Percentiles rank a stretch among this genome's conserved stretches.
These are phyloP conservation scores for Cossypha polioptera DNA, from an alignment of 2,797 vertebrate genomes.

Conservation along the genomic window DNA sequence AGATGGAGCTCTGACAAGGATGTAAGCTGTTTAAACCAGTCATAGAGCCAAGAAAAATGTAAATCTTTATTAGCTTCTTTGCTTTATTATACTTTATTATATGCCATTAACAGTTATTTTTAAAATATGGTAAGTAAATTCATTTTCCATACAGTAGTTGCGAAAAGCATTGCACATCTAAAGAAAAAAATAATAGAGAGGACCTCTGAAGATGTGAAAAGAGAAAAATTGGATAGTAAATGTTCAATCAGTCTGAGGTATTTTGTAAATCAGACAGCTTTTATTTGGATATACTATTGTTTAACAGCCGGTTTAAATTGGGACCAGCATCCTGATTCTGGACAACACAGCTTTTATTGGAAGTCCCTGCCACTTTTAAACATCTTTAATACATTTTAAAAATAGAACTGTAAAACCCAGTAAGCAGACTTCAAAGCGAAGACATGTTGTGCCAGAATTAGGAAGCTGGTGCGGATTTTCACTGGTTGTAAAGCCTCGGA, in stretches of 20 bases:
- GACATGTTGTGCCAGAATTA: conserved; percentile 75
- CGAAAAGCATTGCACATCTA: not conserved
- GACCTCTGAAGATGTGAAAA: conserved; percentile 49
- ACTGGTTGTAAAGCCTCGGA: conserved; percentile 75
- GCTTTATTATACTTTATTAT: conserved; percentile 34
- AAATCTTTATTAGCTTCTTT: conserved; percentile 37
- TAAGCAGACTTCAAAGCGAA: conserved; percentile 80
- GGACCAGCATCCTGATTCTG: conserved; percentile 82
- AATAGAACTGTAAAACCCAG: conserved; percentile 83
- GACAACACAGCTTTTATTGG: conserved; percentile 79
- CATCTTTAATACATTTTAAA: conserved; percentile 85
- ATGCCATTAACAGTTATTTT: conserved; percentile 57
- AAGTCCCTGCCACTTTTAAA: conserved; percentile 82
- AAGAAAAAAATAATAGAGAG: not conserved
- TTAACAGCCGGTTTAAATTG: conserved; percentile 83
- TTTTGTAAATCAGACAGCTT: conserved; percentile 70
- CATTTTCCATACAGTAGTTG: conserved; percentile 43
- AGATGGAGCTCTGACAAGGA: not conserved
- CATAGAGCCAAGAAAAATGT: conserved; percentile 12
- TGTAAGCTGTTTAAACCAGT: not conserved
- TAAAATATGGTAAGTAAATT: not conserved
- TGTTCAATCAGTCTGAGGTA: conserved; percentile 47
- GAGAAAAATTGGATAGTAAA: conserved; percentile 56
- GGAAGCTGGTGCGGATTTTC: conserved; percentile 79
- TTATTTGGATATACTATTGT: conserved; percentile 80